These are phyloP conservation scores for Eupithecia vulgata DNA, from an alignment of 2,888 invertebrate genomes.

Conservation along the genomic window DNA sequence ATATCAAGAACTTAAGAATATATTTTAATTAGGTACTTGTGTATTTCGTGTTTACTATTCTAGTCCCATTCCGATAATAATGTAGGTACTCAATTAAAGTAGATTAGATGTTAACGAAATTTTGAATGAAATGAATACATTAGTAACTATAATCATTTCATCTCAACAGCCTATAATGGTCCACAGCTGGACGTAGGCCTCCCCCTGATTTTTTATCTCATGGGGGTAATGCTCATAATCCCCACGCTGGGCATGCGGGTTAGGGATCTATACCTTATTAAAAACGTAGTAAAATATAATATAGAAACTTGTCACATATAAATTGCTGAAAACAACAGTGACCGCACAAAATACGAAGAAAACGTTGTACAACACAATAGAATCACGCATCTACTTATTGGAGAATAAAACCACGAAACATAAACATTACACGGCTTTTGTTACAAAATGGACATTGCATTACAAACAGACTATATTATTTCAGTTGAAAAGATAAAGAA, in stretches of 20 bases:
- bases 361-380: background rate
- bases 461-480: conserved; percentile 20
- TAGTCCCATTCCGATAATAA: background rate
- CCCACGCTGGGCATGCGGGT: too few species aligned
- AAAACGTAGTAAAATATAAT: too few species aligned
- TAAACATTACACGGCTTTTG: conserved; percentile 25
- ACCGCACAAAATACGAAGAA: background rate
- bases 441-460: conserved; percentile 21
- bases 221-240: too few species aligned
- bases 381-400: background rate
- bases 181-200: too few species aligned
- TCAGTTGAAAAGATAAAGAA: conserved; percentile 12
- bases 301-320: background rate
- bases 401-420: conserved; percentile 16
- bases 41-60: background rate
- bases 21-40: too few species aligned
- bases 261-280: too few species aligned
- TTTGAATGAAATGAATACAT: too few species aligned
- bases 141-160: too few species aligned
- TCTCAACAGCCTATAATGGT: too few species aligned
- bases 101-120: too few species aligned
- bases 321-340: background rate
- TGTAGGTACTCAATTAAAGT: too few species aligned
- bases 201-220: too few species aligned
- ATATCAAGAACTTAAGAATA: background rate